Base-by-base conservation (phyloP, 2,797 vertebrate species). In the Lagorchestes hirsutus region DNA sequence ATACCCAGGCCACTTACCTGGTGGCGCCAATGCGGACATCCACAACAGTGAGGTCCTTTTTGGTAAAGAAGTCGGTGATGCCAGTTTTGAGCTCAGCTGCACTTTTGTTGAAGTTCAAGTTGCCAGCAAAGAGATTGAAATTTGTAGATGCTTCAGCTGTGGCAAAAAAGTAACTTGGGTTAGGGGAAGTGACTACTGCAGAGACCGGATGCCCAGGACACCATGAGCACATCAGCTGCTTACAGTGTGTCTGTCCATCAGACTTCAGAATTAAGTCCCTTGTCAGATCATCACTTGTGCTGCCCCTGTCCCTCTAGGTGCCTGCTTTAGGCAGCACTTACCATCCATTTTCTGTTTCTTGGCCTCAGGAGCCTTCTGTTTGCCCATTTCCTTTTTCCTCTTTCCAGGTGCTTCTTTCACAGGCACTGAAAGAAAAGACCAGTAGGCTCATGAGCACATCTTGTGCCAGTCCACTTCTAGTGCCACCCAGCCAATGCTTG, bases 321-420 rank as follows among this genome's bases (percentile, higher is more conserved):
- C 13, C 10, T 59, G 58, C 57, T 58, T 8, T 58, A 8, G 27
- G 18, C 54, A 28, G 0, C 16, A 96, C 95, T 96, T 98, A 99
- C 99, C 99, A 6, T 99, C 99, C 0, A 99, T 95, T 98, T 99
- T 99, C 92, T 99, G 99, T 93, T 99, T 99, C 98, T 99, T 99
- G 87, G 99, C 98, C 95, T 99, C 99, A 31, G 99, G 99, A 3
- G 99, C 98, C 93, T 99, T 99, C 90, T 99, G 99, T 96, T 99
- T 99, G 74, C 98, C 98, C 97, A 98, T 95, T 40, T 99, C 99
- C 98, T 99, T 99, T 98, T 99, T 99, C 92, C 99, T 99, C 97
- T 99, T 99, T n/a, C 98, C 99, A 96, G 99, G 97, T 40, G 98
- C 98, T 92, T 98, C 98, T 96, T 98, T 98, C 24, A 99, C 98